Evolutionary conservation across 2,113 vertebrate species (phyloP).

Genomic region (Hemicordylus capensis): DNA sequence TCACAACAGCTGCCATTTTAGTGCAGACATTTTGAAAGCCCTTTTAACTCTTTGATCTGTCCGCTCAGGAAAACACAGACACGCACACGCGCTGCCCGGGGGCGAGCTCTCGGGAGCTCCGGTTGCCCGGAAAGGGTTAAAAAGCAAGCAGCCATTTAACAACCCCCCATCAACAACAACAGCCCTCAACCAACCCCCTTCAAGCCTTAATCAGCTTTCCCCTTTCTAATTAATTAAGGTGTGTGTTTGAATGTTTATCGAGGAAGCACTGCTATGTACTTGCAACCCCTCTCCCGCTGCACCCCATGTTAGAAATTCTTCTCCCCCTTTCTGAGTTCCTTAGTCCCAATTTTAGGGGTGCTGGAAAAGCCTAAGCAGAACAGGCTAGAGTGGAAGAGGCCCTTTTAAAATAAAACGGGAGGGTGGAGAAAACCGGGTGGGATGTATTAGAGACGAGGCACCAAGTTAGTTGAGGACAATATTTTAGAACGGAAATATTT

Average conservation of each 20-base stretch:
- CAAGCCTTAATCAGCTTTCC: not conserved
- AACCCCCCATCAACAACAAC: not conserved
- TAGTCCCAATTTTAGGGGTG: not conserved
- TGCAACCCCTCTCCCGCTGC: not conserved
- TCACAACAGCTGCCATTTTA: constrained; percentile 69
- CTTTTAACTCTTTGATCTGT: not conserved
- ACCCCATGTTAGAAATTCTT: not conserved
- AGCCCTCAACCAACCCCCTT: not conserved
- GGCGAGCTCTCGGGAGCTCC: too few relatives aligned
- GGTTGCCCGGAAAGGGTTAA: not conserved
- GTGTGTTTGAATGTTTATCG: not conserved
- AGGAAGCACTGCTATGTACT: not conserved
- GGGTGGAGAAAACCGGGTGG: too few relatives aligned
- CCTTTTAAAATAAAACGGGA: too few relatives aligned
- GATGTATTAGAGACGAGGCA: too few relatives aligned
- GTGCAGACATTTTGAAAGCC: constrained; percentile 19
- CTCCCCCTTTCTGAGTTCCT: not conserved
- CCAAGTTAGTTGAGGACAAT: too few relatives aligned
- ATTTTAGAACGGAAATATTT: too few relatives aligned
- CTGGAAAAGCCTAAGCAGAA: too few relatives aligned
- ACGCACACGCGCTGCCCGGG: not conserved
- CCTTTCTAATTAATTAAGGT: not conserved
- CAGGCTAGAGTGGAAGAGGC: too few relatives aligned
- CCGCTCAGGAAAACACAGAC: not conserved
- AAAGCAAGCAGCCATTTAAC: not conserved